phyloP scores from a whole-genome alignment of 1,140 invertebrate genomes.

The Heliconius nattereri region DNA sequence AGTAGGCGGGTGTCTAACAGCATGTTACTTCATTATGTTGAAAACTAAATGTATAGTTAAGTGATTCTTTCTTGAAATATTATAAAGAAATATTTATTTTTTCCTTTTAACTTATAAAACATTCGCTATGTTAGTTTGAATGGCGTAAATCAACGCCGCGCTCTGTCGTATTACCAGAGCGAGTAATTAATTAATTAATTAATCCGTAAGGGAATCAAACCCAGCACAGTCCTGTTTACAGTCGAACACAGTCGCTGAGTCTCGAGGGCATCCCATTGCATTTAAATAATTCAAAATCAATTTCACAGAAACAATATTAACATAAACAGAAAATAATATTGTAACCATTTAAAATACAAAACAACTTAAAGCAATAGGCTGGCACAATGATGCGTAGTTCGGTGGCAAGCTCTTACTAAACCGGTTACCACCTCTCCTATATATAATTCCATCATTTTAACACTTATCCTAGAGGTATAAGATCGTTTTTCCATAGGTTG shows the following conservation, averaged over 20 bases:
- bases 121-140: too few relatives aligned
- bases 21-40: conserved; percentile 6
- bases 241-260: too few relatives aligned
- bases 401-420: conserved; percentile 42
- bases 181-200: too few relatives aligned
- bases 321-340: conserved; percentile 1
- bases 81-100: neutral
- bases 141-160: too few relatives aligned
- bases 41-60: neutral
- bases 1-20: neutral
- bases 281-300: neutral
- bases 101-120: neutral
- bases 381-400: conserved; percentile 37
- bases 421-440: conserved; percentile 32
- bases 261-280: neutral
- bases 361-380: conserved; percentile 6
- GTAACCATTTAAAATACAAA: conserved; percentile 8
- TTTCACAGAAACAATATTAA: conserved; percentile 1
- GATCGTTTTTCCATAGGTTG: neutral
- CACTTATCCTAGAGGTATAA: neutral
- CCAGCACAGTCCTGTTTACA: too few relatives aligned
- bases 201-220: too few relatives aligned
- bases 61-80: neutral
- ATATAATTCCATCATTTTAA: neutral
- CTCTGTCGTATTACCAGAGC: too few relatives aligned